These are phyloP conservation scores for Heliconius himera DNA, from an alignment of 1,140 invertebrate species.

Conservation along the genomic window DNA sequence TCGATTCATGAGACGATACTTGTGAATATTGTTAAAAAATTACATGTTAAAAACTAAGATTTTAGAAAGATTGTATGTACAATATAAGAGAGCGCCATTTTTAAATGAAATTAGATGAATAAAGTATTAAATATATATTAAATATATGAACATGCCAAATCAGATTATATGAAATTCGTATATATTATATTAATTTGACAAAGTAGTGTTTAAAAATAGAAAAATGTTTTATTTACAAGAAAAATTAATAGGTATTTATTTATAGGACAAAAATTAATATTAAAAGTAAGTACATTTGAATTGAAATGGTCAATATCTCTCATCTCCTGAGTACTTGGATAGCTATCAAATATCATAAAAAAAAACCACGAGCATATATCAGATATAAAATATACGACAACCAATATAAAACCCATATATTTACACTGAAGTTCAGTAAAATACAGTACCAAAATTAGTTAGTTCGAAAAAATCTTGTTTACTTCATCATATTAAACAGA, in stretches of 20 bases:
- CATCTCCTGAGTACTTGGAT: too few relatives aligned
- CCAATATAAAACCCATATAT: not conserved
- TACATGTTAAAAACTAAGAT: constrained; percentile 3
- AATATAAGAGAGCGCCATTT: not conserved
- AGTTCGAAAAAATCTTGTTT: not conserved
- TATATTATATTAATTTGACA: not conserved
- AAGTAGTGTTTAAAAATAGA: not conserved
- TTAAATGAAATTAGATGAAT: not conserved
- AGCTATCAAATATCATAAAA: not conserved
- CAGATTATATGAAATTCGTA: not conserved
- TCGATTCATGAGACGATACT: not conserved
- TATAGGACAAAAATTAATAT: too few relatives aligned
- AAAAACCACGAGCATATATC: not conserved
- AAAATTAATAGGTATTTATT: not conserved
- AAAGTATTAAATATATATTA: not conserved
- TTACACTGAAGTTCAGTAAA: not conserved
- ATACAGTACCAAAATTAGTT: not conserved
- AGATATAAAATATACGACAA: not conserved
- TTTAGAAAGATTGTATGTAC: not conserved
- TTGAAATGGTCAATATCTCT: too few relatives aligned
- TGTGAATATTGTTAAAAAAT: not conserved
- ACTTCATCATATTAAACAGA: not conserved
- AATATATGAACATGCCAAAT: not conserved
- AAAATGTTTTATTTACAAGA: not conserved
- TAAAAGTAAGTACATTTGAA: too few relatives aligned